Percentiles rank a stretch among this genome's conserved stretches.
Conservation (phyloP, 2,888 invertebrate species). For the Leptopilina syphax region DNA sequence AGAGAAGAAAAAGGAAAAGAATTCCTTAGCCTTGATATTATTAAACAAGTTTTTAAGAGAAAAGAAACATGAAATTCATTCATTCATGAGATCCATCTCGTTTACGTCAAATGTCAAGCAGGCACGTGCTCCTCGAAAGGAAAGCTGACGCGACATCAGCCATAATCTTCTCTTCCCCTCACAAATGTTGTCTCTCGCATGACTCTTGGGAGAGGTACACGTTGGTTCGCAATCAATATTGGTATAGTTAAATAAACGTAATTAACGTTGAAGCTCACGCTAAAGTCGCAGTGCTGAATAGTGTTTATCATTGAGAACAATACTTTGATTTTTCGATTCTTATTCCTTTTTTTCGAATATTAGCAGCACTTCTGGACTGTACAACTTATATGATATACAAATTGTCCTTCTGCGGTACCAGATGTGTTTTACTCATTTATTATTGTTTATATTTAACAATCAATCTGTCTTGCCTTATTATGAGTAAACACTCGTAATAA, state of each 20-base stretch:
- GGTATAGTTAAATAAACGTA: slow-evolving; percentile 67
- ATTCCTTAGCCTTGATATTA: neutral
- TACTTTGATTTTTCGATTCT: neutral
- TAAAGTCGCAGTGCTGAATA: neutral
- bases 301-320: slow-evolving; percentile 43
- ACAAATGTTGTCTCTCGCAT: slow-evolving; percentile 28
- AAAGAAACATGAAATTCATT: slow-evolving; percentile 14
- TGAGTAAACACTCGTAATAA: neutral
- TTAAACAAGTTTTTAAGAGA: neutral
- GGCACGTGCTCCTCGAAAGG: slow-evolving; percentile 31
- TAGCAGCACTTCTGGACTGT: neutral
- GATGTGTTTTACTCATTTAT: neutral
- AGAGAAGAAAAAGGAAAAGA: neutral
- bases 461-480: too few species aligned
- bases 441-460: neutral
- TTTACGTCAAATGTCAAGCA: slow-evolving; percentile 34
- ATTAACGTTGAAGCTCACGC: slow-evolving; percentile 57
- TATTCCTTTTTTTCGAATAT: neutral
- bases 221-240: slow-evolving; percentile 62
- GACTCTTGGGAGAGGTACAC: slow-evolving; percentile 44
- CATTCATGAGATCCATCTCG: slow-evolving; percentile 28
- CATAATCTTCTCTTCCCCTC: slow-evolving; percentile 29
- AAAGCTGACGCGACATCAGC: slow-evolving; percentile 32
- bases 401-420: neutral
- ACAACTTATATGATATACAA: neutral